Evolutionary conservation across 2,888 invertebrate genomes (phyloP).

Genomic region (Cryptocephalus moraei): DNA sequence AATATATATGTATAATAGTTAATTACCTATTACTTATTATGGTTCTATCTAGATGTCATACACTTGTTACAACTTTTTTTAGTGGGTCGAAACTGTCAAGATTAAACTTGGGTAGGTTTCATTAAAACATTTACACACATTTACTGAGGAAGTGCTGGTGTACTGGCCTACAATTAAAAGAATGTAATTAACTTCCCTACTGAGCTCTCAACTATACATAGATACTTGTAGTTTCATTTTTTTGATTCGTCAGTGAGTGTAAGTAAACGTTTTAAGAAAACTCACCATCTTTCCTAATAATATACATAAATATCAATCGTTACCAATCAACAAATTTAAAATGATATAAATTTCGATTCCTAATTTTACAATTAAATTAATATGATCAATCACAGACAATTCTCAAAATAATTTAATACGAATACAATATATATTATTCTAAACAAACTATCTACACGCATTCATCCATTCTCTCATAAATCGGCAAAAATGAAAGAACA

Average conservation of each 20-base stretch:
- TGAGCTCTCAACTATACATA: too few relatives aligned
- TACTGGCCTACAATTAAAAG: too few relatives aligned
- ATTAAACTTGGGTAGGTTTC: neutral
- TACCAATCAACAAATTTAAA: neutral
- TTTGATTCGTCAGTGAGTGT: too few relatives aligned
- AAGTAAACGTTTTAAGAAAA: too few relatives aligned
- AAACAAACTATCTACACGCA: slow-evolving; percentile 25
- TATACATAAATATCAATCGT: slow-evolving; percentile 7
- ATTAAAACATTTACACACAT: too few relatives aligned
- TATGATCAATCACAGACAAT: slow-evolving; percentile 40
- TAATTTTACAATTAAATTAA: slow-evolving; percentile 33
- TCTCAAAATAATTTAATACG: slow-evolving; percentile 38
- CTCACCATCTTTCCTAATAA: slow-evolving; percentile 5
- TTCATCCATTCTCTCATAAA: slow-evolving; percentile 14
- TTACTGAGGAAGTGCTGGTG: too few relatives aligned
- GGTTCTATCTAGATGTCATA: slow-evolving; percentile 21
- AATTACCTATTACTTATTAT: slow-evolving; percentile 14
- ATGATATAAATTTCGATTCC: slow-evolving; percentile 16
- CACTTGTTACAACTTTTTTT: slow-evolving; percentile 10
- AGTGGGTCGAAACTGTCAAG: slow-evolving; percentile 1
- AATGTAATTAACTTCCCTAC: too few relatives aligned
- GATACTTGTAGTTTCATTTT: too few relatives aligned
- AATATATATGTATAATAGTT: slow-evolving; percentile 10
- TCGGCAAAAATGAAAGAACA: slow-evolving; percentile 1
- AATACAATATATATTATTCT: slow-evolving; percentile 24